A percentile compares a stretch with the other conserved stretches of the same genome.
phyloP scores from a whole-genome alignment of 2,113 vertebrate species.

The Muscicapa adusta region DNA sequence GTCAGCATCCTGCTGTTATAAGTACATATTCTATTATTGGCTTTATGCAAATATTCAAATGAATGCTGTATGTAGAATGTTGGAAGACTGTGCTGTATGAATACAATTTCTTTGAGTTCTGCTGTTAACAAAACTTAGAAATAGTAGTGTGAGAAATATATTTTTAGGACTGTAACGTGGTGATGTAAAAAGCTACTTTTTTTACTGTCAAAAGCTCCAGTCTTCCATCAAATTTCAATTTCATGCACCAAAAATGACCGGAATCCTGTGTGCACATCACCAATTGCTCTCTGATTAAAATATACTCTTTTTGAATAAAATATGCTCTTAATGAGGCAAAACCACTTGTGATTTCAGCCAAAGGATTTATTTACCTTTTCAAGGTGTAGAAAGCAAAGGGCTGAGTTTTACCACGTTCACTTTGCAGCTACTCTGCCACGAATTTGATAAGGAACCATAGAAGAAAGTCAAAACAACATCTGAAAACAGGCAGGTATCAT shows the following conservation, averaged over 20 bases:
- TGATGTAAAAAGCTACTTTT: neutral
- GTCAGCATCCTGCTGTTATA: too few species aligned
- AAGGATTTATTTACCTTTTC: neutral
- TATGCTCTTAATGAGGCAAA: neutral
- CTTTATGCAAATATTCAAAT: too few species aligned
- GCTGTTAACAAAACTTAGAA: too few species aligned
- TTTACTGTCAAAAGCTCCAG: rapidly evolving
- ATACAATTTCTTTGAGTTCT: too few species aligned
- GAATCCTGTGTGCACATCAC: too few species aligned
- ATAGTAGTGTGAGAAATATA: too few species aligned
- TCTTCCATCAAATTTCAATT: neutral
- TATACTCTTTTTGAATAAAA: neutral
- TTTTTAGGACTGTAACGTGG: too few species aligned
- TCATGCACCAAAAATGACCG: neutral
- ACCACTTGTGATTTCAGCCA: neutral
- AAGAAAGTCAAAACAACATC: neutral
- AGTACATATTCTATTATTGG: too few species aligned
- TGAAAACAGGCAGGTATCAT: rapidly evolving
- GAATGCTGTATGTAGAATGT: too few species aligned
- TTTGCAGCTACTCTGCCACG: neutral
- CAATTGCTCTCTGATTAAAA: neutral
- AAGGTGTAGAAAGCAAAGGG: neutral
- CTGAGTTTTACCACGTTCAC: neutral
- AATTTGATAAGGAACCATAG: neutral
- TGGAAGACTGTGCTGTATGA: too few species aligned